Conservation (phyloP, 2,888 invertebrate genomes). For the Phyllotreta striolata region DNA sequence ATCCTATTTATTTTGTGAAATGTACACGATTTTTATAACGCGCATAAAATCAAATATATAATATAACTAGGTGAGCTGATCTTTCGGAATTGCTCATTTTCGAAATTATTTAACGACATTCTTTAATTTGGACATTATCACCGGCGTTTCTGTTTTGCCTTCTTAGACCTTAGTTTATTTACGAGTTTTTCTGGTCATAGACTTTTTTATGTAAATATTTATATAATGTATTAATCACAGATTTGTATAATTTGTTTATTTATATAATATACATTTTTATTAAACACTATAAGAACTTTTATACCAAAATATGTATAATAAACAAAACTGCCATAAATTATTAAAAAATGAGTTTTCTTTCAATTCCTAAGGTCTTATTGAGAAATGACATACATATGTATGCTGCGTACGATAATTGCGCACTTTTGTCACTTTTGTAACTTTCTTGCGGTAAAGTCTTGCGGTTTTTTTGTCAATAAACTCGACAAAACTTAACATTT, state of each 20-base stretch:
- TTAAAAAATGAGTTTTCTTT: constrained; percentile 30
- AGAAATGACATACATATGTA: too few species aligned
- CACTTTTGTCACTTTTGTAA: too few species aligned
- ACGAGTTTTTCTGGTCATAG: constrained; percentile 61
- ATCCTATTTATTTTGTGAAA: constrained; percentile 44
- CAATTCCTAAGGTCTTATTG: too few species aligned
- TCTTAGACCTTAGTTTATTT: constrained; percentile 53
- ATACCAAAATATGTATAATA: constrained; percentile 55
- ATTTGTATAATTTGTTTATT: constrained; percentile 55
- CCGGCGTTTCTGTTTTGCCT: constrained; percentile 48
- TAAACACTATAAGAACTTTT: constrained; percentile 56
- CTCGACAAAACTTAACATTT: too few species aligned
- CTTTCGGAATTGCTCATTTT: constrained; percentile 4
- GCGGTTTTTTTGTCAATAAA: too few species aligned
- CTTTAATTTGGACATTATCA: constrained; percentile 14
- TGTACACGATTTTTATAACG: constrained; percentile 38
- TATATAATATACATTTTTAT: constrained; percentile 49
- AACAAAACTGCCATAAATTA: constrained; percentile 55
- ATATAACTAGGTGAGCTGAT: constrained; percentile 8
- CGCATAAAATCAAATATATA: constrained; percentile 15
- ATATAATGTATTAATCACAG: constrained; percentile 52
- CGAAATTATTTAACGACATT: constrained; percentile 18
- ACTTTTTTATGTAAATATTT: constrained; percentile 58
- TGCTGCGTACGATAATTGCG: too few species aligned
- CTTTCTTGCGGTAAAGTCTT: too few species aligned